Percentiles rank a stretch among this genome's conserved stretches.
These are phyloP conservation scores for Zaprionus davidi DNA, from an alignment of 1,140 invertebrate species.

Conservation along the genomic window DNA sequence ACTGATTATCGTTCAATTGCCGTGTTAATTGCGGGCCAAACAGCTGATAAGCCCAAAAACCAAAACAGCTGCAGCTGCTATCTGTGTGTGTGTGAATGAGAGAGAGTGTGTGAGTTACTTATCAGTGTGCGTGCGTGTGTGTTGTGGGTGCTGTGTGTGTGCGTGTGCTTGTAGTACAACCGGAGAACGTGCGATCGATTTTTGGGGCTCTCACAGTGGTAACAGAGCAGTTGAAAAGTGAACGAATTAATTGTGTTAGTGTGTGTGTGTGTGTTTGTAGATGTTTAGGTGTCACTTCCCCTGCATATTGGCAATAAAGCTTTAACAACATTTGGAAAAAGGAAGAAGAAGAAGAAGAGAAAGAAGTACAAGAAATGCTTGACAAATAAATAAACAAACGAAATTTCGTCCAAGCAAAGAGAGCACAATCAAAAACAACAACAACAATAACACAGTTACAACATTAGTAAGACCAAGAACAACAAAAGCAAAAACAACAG, in stretches of 20 bases:
- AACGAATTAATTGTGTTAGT: conserved; percentile 1
- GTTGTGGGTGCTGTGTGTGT: conserved; percentile 6
- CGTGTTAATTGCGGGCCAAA: conserved; percentile 18
- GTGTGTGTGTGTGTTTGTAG: conserved; percentile 3
- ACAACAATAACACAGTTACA: conserved; percentile 19
- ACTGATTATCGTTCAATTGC: conserved; percentile 17
- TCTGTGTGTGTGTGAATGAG: conserved; percentile 18
- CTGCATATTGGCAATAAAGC: conserved; percentile 24
- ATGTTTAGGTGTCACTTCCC: background rate
- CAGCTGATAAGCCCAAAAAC: conserved; percentile 41
- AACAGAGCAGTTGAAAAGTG: conserved; percentile 28
- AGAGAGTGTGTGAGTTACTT: conserved; percentile 31
- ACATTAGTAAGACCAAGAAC: conserved; percentile 2
- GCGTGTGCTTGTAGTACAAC: conserved; percentile 51
- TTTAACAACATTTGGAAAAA: conserved; percentile 20
- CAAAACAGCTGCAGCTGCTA: conserved; percentile 57
- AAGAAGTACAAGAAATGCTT: conserved; percentile 19
- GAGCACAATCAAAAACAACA: conserved; percentile 40
- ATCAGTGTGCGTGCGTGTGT: conserved; percentile 1
- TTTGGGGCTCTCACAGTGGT: conserved; percentile 52
- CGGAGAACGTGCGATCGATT: conserved; percentile 72
- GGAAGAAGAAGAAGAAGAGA: background rate
- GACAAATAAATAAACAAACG: conserved; percentile 78
- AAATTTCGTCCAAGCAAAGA: conserved; percentile 60
- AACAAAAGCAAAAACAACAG: conserved; percentile 18